Evolutionary conservation across 1,140 invertebrate species (phyloP).

Genomic region (Aculops lycopersici): DNA sequence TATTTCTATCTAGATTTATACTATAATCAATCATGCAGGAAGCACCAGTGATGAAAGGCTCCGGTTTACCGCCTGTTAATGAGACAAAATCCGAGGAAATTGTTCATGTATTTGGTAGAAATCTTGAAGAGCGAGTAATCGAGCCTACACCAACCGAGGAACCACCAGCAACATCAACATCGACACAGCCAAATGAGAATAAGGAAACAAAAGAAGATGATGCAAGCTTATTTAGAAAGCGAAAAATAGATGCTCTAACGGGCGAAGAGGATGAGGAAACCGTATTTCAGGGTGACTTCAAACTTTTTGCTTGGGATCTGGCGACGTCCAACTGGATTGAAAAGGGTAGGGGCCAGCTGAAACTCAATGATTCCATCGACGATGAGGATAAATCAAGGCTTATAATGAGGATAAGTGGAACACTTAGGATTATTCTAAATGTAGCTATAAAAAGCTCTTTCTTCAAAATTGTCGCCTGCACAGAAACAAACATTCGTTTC

Average conservation of each 20-base stretch:
- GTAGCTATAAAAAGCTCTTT: background rate
- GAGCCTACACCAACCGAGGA: no score
- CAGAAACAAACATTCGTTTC: background rate
- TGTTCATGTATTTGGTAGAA: no score
- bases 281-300: slow-evolving; percentile 36
- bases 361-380: slow-evolving; percentile 41
- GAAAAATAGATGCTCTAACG: slow-evolving; percentile 9
- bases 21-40: no score
- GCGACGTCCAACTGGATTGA: slow-evolving; percentile 41
- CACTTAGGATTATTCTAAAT: background rate
- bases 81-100: no score
- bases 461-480: background rate
- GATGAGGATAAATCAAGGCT: background rate
- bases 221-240: no score
- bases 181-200: no score
- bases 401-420: background rate
- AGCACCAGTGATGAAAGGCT: no score
- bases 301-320: slow-evolving; percentile 57
- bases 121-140: no score
- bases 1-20: no score
- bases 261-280: slow-evolving; percentile 11
- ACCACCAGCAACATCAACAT: no score
- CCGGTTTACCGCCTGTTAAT: no score
- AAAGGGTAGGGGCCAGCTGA: slow-evolving; percentile 46
- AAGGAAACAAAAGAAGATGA: no score